Evolutionary conservation across 2,797 vertebrate genomes (phyloP), one percentile per base, ranked within the genome.

Genomic region (Phataginus tetradactyla): DNA sequence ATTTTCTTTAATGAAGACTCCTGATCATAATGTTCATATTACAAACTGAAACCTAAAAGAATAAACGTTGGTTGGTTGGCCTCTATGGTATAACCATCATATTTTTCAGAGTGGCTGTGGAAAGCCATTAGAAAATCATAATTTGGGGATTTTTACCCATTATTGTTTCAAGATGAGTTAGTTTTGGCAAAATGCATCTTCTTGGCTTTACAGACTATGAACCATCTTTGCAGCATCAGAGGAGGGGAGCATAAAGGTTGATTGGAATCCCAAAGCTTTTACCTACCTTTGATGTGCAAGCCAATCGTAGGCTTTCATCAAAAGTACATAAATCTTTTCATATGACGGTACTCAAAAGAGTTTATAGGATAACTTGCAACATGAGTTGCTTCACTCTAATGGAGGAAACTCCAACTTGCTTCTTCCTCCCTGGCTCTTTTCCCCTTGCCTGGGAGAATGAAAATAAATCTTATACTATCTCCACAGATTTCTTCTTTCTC

Each of bases 11-110:
- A 53, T n/a, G 4, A 91, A 95, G 18, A 78, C 49, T 85, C 14
- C 9, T 61, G 20, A 80, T 92, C 18, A 75, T 27, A 91, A 68
- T 83, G 14, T 68, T 90, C n/a, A 2, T 45, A 87, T 81, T 45
- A 75, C 6, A 71, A 94, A 87, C 32, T 57, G 23, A 97, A 96
- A 51, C 37, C 18, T 87, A 86, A 81, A n/a, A 88, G 64, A 91
- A 64, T 94, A 69, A 79, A 69, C 5, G 11, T 27, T 87, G 45
- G 1, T 81, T 85, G 34, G 2, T 84, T 86, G 39, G 14, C 12
- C 39, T 39, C 17, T 55, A 42, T 69, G 11, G 12, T 84, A 90
- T 66, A 93, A 85, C 12, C 34, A 34, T 74, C 15, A 59, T 42
- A 53, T 71, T 94, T 97, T 94, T 83, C 42, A 71, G 77, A 74